Base-by-base conservation (phyloP, 1,140 invertebrate species). In the Eupeodes corollae region DNA sequence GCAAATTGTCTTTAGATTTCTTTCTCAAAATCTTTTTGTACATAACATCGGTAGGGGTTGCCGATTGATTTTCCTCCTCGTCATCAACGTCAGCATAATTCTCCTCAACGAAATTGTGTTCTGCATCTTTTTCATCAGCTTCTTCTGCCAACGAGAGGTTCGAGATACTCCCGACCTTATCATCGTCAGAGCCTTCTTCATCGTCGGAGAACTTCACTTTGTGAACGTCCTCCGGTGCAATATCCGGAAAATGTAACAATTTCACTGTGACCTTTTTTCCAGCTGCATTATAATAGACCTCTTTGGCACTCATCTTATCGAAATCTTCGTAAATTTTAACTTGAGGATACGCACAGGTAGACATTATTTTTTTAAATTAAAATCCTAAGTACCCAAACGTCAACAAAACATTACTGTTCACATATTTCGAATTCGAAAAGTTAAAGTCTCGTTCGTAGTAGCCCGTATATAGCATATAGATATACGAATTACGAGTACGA, bases 251-350 rank as follows among this genome's bases (percentile, higher is more conserved):
- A 46, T 67, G 65, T 12, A 67, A 45, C 38, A 67, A 42, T 46
- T 67, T 67, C 0, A 67, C 64, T 16, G 64, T 67, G 9, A 65
- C 56, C 42, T 67, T 67, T 14, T 65, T 63, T 38, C 64, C 64
- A n/a, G 61, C 64, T 51, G 66, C 66, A 15, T 62, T 63, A 47
- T 63, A 68, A 42, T 64, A 64, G 1, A 68, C 63, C 52, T 68
- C 66, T 53, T 68, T 66, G 54, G 66, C 66, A 46, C 65, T 68
- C 63, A 68, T 68, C 53, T 66, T 68, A 53, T 68, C 66, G 42
- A 68, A 68, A 48, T 68, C 66, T 53, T 68, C 63, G 55, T 63
- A 68, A 42, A 68, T 68, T 18, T 64, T 54, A 5, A 68, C 65
- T 52, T 67, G 63, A 3, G 60, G 61, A 44, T 44, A 55, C 56